phyloP scores from a whole-genome alignment of 2,113 vertebrate species.

The Tangachromis dhanisi region DNA sequence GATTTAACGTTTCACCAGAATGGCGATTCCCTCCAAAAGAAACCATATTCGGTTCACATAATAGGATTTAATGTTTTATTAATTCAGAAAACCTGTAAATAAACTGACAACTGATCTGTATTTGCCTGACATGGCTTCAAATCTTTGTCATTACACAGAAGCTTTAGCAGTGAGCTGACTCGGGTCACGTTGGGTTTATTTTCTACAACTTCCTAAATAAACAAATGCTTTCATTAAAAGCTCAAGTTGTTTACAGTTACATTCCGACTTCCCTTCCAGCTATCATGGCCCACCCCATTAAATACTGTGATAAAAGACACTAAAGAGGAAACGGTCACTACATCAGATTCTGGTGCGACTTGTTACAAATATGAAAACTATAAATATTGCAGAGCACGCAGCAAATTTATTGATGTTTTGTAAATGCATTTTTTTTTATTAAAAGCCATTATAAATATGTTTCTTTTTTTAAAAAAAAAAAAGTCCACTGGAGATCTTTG shows the following conservation, averaged over 20 bases:
- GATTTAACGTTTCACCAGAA: background rate
- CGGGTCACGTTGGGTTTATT: background rate
- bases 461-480: background rate
- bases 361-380: background rate
- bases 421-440: background rate
- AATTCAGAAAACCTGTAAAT: background rate
- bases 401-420: background rate
- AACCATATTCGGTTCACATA: background rate
- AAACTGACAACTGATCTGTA: background rate
- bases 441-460: background rate
- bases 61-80: background rate
- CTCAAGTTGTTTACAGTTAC: background rate
- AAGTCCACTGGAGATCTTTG: background rate
- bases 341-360: background rate
- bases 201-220: background rate
- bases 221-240: background rate
- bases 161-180: background rate
- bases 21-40: background rate
- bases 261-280: background rate
- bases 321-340: background rate
- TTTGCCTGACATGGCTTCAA: fast-evolving
- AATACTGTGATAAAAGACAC: background rate
- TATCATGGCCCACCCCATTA: background rate
- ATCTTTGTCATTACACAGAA: background rate
- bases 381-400: background rate